Evolutionary conservation across 2,888 invertebrate genomes (phyloP), one percentile per base, ranked within the genome.

Genomic region (Bombylius major): DNA sequence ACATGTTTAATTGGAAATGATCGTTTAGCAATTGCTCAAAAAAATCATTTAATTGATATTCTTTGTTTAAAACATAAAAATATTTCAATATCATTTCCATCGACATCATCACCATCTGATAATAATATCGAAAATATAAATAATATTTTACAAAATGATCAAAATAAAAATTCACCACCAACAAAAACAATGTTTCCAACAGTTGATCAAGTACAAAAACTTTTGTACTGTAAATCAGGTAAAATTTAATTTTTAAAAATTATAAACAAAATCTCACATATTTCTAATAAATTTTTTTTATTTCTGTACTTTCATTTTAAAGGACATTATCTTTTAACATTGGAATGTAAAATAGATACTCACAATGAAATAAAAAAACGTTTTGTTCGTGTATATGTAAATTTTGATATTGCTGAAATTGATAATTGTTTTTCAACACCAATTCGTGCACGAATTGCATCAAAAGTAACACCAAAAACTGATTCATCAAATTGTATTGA

Each of bases 391-490:
- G 79, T 87, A 33, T 89, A 89, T 67, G 80, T 86, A 5, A 86
- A 87, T 67, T 88, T 88, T 83, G 82, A 84, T 66, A 75, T 78
- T 55, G 75, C 78, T 42, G 78, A 69, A 13, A 68, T 67, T 11
- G 70, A 72, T 4, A 55, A 55, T 33, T 51, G 55, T 31, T 58
- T 56, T 47, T 53, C 54, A 33, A 56, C 55, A 56, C 77, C 80
- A 1, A 81, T 83, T 78, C 73, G 83, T 57, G 84, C 84, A 23
- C 75, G 87, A 54, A 86, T 87, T 56, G 87, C 87, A 4, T 87
- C 86, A 1, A 76, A 84, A 64, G 86, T 86, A 1, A 87, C 86
- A 12, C 86, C 86, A 0, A 84, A 84, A 52, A 78, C 80, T 11
- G 80, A 80, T 61, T 77, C 83, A 58, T 77, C 80, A 1, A 78